These are phyloP conservation scores for Hyposoter dolosus DNA, from an alignment of 2,888 invertebrate species.

Conservation along the genomic window DNA sequence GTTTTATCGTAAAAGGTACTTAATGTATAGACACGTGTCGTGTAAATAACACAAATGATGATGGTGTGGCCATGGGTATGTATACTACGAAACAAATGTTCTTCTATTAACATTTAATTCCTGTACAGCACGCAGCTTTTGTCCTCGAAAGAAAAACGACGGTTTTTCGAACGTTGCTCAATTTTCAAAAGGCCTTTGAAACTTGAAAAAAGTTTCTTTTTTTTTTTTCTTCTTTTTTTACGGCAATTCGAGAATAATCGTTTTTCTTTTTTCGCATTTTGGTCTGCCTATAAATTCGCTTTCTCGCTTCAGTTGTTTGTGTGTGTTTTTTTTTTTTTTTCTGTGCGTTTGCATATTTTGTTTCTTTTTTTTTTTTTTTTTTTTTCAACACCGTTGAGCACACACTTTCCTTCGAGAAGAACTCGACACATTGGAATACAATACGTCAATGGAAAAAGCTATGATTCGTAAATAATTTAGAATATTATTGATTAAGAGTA, in stretches of 20 bases:
- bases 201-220: neutral
- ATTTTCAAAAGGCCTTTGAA: neutral
- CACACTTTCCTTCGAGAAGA: constrained; percentile 53
- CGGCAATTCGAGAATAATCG: neutral
- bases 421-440: constrained; percentile 49
- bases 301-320: constrained; percentile 40
- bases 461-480: constrained; percentile 42
- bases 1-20: constrained; percentile 54
- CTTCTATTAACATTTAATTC: constrained; percentile 69
- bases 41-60: constrained; percentile 84
- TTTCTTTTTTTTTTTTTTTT: constrained; percentile 24
- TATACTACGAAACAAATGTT: constrained; percentile 75
- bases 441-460: constrained; percentile 41
- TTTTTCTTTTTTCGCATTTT: constrained; percentile 22
- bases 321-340: constrained; percentile 49
- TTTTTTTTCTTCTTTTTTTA: constrained; percentile 13
- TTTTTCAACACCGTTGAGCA: constrained; percentile 42
- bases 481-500: neutral
- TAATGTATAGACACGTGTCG: constrained; percentile 70
- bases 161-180: neutral
- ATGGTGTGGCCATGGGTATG: constrained; percentile 85
- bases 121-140: constrained; percentile 66
- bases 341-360: constrained; percentile 51
- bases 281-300: constrained; percentile 57
- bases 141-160: constrained; percentile 51